A percentile compares a stretch with the other conserved stretches of the same genome.
phyloP scores from a whole-genome alignment of 2,888 invertebrate genomes.

The Agriopis marginaria region DNA sequence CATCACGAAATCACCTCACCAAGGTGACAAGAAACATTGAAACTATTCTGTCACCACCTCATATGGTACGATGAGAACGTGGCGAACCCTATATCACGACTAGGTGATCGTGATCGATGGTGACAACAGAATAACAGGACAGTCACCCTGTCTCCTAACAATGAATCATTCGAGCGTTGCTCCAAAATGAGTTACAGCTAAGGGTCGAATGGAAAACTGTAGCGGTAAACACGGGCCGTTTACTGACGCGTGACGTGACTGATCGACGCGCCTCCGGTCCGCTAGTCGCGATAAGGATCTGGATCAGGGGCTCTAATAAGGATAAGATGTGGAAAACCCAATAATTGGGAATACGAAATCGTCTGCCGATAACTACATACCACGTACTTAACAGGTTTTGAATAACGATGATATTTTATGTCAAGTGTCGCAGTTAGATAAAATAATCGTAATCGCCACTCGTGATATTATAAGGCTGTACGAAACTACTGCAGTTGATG shows the following conservation, averaged over 20 bases:
- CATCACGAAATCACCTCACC: background rate
- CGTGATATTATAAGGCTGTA: constrained; percentile 37
- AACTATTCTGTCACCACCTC: constrained; percentile 2
- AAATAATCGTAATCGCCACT: constrained; percentile 34
- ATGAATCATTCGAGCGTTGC: constrained; percentile 37
- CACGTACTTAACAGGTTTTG: background rate
- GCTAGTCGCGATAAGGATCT: constrained; percentile 56
- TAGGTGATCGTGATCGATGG: constrained; percentile 33
- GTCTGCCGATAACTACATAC: constrained; percentile 3
- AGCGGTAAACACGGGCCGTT: constrained; percentile 35
- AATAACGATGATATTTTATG: constrained; percentile 7
- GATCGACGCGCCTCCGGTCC: constrained; percentile 53
- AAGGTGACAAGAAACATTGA: background rate
- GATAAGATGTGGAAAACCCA: constrained; percentile 31
- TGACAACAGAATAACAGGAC: constrained; percentile 25
- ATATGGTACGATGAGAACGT: constrained; percentile 4
- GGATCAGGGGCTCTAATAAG: constrained; percentile 50
- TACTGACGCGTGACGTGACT: constrained; percentile 55
- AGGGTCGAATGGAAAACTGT: constrained; percentile 44
- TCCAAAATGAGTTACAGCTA: constrained; percentile 37
- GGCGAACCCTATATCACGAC: constrained; percentile 29
- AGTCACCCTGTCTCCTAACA: constrained; percentile 27
- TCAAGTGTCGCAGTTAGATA: constrained; percentile 22
- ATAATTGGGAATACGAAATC: constrained; percentile 16
- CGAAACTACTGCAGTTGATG: background rate